These are phyloP conservation scores for Rhynchonycteris naso DNA, from an alignment of 2,797 vertebrate genomes.

Conservation along the genomic window DNA sequence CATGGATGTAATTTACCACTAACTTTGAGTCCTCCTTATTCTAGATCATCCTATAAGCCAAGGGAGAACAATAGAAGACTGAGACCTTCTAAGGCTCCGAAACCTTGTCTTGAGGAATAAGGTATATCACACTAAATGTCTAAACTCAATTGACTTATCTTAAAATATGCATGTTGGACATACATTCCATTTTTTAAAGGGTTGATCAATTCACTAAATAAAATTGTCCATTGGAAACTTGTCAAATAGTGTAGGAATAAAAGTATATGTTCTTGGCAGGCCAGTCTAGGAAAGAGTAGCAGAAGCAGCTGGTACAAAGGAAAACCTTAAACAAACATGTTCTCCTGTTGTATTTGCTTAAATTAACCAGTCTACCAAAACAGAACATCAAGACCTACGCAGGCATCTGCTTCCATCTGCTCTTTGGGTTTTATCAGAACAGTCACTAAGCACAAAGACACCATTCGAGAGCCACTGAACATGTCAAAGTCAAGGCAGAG, in stretches of 20 bases:
- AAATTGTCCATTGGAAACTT: neutral
- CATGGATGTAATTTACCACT: neutral
- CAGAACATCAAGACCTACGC: slow-evolving; percentile 19
- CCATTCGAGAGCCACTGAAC: neutral
- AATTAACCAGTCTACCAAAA: slow-evolving; percentile 72
- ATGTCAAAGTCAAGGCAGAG: neutral
- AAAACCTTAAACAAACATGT: slow-evolving; percentile 72
- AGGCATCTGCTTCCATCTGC: slow-evolving; percentile 15
- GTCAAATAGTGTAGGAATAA: neutral
- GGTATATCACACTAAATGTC: neutral
- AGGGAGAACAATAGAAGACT: neutral
- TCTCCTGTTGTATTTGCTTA: slow-evolving; percentile 52
- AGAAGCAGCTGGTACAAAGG: slow-evolving; percentile 55
- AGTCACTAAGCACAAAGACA: slow-evolving; percentile 10
- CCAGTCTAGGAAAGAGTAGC: slow-evolving; percentile 53
- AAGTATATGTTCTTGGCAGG: slow-evolving; percentile 47
- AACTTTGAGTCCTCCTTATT: neutral
- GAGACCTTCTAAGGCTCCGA: neutral
- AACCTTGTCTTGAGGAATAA: slow-evolving; percentile 7
- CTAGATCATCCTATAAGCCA: neutral
- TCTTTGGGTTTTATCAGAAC: slow-evolving; percentile 31
- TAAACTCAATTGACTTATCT: neutral
- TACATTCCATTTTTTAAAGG: neutral
- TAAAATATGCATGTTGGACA: neutral
- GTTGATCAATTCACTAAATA: neutral